A percentile compares a stretch with the other conserved stretches of the same genome.
phyloP scores from a whole-genome alignment of 1,140 invertebrate species.

The Pseudachorutes palmiensis region DNA sequence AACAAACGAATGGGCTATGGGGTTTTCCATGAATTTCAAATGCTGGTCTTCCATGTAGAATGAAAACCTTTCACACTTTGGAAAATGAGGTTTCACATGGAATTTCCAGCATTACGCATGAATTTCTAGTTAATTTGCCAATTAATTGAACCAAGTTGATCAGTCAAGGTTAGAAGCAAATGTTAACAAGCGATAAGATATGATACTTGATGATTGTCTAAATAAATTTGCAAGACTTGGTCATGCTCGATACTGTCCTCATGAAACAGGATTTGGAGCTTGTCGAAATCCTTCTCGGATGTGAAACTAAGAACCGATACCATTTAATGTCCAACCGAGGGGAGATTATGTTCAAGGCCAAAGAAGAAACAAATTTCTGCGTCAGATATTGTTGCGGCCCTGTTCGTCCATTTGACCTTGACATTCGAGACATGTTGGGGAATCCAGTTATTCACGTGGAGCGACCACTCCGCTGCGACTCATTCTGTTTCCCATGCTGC shows the following conservation, averaged over 20 bases:
- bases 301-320: conserved; percentile 38
- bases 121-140: too few species aligned
- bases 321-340: conserved; percentile 51
- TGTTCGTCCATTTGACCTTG: conserved; percentile 72
- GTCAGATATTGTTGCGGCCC: conserved; percentile 66
- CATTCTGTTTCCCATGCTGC: conserved; percentile 74
- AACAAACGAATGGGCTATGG: too few species aligned
- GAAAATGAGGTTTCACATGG: too few species aligned
- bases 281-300: conserved; percentile 52
- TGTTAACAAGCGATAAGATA: too few species aligned
- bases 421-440: conserved; percentile 65
- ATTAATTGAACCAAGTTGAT: too few species aligned
- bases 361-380: conserved; percentile 72
- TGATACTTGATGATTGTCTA: too few species aligned
- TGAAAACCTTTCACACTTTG: too few species aligned
- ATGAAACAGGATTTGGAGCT: conserved; percentile 80
- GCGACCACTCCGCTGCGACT: conserved; percentile 64
- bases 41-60: too few species aligned
- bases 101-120: too few species aligned
- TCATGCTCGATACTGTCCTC: conserved; percentile 75
- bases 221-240: too few species aligned
- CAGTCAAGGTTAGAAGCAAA: too few species aligned
- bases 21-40: too few species aligned
- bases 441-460: conserved; percentile 70
- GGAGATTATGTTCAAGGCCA: conserved; percentile 73